Percentiles rank a stretch among this genome's conserved stretches.
Conservation (phyloP, 1,140 invertebrate genomes). For the Drosophila seguyi region DNA sequence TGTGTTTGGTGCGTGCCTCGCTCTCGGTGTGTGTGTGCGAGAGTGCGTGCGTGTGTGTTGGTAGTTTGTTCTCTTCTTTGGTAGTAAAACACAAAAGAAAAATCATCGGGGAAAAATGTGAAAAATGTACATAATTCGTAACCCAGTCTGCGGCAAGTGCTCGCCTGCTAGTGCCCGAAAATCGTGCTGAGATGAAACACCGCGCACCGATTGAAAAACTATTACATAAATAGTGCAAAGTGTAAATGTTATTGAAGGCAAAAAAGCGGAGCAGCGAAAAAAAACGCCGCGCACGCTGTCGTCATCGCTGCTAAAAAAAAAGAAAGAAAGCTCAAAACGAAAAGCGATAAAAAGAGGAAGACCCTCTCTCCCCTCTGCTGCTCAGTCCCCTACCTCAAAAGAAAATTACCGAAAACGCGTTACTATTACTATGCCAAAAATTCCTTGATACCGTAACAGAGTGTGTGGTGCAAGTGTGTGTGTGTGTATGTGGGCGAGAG, state of each 20-base stretch:
- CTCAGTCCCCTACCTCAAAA: slow-evolving; percentile 11
- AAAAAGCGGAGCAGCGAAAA: slow-evolving; percentile 53
- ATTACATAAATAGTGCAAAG: slow-evolving; percentile 82
- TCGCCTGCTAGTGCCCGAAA: slow-evolving; percentile 36
- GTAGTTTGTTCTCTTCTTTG: slow-evolving; percentile 58
- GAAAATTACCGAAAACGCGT: slow-evolving; percentile 53
- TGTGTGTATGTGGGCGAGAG: slow-evolving; percentile 14
- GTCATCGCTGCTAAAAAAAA: slow-evolving; percentile 73
- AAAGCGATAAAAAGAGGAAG: slow-evolving; percentile 57
- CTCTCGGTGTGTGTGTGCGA: slow-evolving; percentile 55
- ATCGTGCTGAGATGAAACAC: slow-evolving; percentile 44
- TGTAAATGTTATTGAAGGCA: slow-evolving; percentile 82
- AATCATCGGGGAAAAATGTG: slow-evolving; percentile 60
- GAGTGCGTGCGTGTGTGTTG: slow-evolving; percentile 59
- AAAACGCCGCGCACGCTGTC: slow-evolving; percentile 73
- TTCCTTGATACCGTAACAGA: slow-evolving; percentile 38
- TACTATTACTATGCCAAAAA: slow-evolving; percentile 62
- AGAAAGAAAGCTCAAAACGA: slow-evolving; percentile 41
- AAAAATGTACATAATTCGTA: slow-evolving; percentile 65
- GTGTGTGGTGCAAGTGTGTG: not conserved
- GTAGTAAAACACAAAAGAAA: slow-evolving; percentile 76
- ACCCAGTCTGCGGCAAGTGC: slow-evolving; percentile 41
- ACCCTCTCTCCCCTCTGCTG: slow-evolving; percentile 9
- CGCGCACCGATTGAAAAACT: slow-evolving; percentile 71
- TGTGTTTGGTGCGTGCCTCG: slow-evolving; percentile 63